A percentile compares a stretch with the other conserved stretches of the same genome.
phyloP scores from a whole-genome alignment of 2,888 invertebrate species.

The Acrocyrtus sp. region DNA sequence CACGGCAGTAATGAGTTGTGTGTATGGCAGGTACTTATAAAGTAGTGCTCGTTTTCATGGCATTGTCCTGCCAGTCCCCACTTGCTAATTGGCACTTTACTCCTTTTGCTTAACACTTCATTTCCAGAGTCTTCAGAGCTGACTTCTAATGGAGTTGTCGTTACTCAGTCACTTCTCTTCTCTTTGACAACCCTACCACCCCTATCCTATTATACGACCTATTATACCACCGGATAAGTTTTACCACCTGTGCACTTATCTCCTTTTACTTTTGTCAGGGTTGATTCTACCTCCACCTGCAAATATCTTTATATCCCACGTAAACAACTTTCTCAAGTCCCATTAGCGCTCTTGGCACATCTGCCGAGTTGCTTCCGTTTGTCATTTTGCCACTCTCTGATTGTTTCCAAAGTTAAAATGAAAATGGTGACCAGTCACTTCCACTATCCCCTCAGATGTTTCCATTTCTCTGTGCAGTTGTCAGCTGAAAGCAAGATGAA shows the following conservation, averaged over 20 bases:
- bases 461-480: conserved; percentile 4
- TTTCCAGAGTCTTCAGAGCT: neutral
- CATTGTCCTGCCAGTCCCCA: neutral
- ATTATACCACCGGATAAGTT: no score
- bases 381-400: neutral
- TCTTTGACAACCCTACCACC: neutral
- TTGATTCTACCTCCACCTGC: neutral
- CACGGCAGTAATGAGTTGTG: neutral
- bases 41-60: no score
- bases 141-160: conserved; percentile 16
- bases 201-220: neutral
- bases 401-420: no score
- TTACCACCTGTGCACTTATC: conserved; percentile 2
- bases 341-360: no score
- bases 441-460: neutral
- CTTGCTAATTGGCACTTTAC: neutral
- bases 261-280: neutral
- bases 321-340: no score
- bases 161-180: neutral
- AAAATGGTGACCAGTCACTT: neutral
- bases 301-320: neutral
- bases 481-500: conserved; percentile 14
- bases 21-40: conserved; percentile 8
- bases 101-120: conserved; percentile 10
- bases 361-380: conserved; percentile 10